These are phyloP conservation scores for Auanema freiburgensis DNA, from an alignment of 2,888 invertebrate species.

Conservation along the genomic window DNA sequence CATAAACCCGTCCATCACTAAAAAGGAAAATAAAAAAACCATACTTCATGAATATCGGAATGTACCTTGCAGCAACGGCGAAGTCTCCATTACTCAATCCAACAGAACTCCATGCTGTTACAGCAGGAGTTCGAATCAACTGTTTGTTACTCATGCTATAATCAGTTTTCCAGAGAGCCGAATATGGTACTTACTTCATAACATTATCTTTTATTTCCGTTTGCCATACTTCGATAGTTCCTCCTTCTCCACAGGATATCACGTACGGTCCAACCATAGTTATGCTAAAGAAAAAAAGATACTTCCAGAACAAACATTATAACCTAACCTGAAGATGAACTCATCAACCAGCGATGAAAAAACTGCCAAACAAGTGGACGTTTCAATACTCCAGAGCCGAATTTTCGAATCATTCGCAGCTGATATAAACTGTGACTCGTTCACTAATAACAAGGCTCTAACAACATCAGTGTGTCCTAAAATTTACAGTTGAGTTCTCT, in stretches of 20 bases:
- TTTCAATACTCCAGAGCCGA: slow-evolving; percentile 78
- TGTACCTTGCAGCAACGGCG: slow-evolving; percentile 76
- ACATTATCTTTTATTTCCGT: neutral
- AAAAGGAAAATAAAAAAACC: slow-evolving; percentile 52
- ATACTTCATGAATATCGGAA: neutral
- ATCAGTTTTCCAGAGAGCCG: neutral
- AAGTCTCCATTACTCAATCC: slow-evolving; percentile 84
- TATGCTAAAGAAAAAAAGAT: too few relatives aligned
- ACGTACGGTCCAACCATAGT: slow-evolving; percentile 31
- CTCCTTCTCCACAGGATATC: slow-evolving; percentile 51
- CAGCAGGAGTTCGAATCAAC: slow-evolving; percentile 76
- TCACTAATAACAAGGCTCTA: slow-evolving; percentile 76
- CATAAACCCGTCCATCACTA: slow-evolving; percentile 83
- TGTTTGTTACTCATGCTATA: slow-evolving; percentile 21
- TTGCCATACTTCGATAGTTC: slow-evolving; percentile 50
- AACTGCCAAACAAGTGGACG: slow-evolving; percentile 76
- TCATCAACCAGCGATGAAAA: slow-evolving; percentile 42
- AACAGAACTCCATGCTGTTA: slow-evolving; percentile 85
- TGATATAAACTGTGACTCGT: slow-evolving; percentile 79
- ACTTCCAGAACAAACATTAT: too few relatives aligned
- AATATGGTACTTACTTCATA: neutral
- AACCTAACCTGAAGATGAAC: slow-evolving; percentile 55
- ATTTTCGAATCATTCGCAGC: slow-evolving; percentile 89
- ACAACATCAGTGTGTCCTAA: slow-evolving; percentile 90
- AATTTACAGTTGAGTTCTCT: slow-evolving; percentile 32